These are phyloP conservation scores for Melipona beecheii DNA, from an alignment of 2,888 invertebrate genomes.

Conservation along the genomic window DNA sequence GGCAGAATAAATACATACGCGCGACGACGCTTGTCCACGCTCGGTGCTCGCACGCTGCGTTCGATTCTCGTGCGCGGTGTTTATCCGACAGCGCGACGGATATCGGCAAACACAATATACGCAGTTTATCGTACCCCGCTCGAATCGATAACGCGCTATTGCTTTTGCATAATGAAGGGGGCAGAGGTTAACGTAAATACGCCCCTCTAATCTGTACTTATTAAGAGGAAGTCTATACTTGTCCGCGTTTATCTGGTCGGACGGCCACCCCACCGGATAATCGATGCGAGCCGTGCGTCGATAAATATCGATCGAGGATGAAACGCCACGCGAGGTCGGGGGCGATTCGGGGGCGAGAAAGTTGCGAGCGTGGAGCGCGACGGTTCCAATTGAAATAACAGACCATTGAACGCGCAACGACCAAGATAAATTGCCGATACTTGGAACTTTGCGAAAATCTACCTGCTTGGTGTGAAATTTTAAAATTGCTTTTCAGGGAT, in stretches of 20 bases:
- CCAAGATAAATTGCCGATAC: too few species aligned
- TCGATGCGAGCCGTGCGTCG: not conserved
- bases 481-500: too few species aligned
- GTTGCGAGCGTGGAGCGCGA: not conserved
- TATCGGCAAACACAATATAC: constrained; percentile 14
- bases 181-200: constrained; percentile 24
- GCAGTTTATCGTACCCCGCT: constrained; percentile 31
- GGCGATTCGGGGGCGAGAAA: not conserved
- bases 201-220: constrained; percentile 15
- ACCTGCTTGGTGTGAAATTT: too few species aligned
- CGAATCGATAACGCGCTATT: constrained; percentile 46
- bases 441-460: too few species aligned
- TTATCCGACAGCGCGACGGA: constrained; percentile 20
- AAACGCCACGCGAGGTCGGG: not conserved
- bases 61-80: constrained; percentile 18
- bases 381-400: not conserved
- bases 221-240: constrained; percentile 22
- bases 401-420: too few species aligned
- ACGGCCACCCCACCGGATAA: not conserved
- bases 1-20: constrained; percentile 25
- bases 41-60: not conserved
- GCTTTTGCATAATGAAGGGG: constrained; percentile 43
- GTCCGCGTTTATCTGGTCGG: constrained; percentile 7
- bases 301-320: not conserved
- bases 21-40: not conserved